Percentiles rank a stretch among this genome's conserved stretches.
Evolutionary conservation across 2,797 vertebrate genomes (phyloP).

Genomic region (Florisuga fusca): DNA sequence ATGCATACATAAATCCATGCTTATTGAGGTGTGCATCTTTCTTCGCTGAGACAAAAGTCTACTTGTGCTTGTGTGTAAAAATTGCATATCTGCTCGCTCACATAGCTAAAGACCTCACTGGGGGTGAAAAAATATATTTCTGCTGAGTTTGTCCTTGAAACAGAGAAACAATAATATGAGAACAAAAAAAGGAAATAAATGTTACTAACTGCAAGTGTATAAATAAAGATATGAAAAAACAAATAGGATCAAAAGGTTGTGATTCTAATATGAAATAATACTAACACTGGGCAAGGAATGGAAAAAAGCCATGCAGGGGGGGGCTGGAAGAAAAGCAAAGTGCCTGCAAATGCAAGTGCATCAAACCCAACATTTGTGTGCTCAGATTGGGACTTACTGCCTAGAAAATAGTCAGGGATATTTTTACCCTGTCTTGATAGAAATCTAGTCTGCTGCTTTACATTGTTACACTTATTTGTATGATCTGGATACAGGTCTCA

Average conservation of each 20-base stretch:
- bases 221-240: rapidly evolving
- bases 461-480: neutral
- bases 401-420: neutral
- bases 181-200: neutral
- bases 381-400: neutral
- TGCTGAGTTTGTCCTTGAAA: neutral
- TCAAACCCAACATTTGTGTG: neutral
- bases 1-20: neutral
- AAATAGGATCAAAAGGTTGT: neutral
- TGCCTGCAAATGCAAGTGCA: neutral
- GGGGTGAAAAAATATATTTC: neutral
- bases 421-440: neutral
- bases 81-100: neutral
- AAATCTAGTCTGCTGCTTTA: neutral
- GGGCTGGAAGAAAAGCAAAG: neutral
- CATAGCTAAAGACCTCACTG: neutral
- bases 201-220: neutral
- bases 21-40: neutral
- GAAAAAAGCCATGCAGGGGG: neutral
- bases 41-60: neutral
- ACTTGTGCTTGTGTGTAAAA: neutral
- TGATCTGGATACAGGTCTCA: neutral
- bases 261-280: neutral
- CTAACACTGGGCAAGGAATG: neutral
- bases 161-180: neutral